Percentiles rank a stretch among this genome's conserved stretches.
Evolutionary conservation across 2,888 invertebrate genomes (phyloP).

Genomic region (Tigriopus californicus): DNA sequence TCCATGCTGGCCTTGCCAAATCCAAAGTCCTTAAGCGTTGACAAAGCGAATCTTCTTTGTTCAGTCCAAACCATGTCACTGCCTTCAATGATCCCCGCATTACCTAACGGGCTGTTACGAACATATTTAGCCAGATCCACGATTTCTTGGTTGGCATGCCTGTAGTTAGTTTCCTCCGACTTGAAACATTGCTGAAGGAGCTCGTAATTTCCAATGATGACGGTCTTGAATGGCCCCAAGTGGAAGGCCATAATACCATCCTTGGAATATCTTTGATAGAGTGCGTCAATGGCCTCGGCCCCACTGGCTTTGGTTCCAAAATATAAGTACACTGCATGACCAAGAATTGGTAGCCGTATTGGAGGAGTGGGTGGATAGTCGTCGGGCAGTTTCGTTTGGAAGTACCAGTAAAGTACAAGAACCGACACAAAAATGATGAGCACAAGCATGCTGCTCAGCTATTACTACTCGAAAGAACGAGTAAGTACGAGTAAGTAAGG

Average conservation of each 20-base stretch:
- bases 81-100: background rate
- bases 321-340: background rate
- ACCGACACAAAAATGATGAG: background rate
- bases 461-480: no score
- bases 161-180: background rate
- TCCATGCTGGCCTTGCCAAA: conserved; percentile 60
- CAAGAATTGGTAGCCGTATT: background rate
- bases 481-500: no score
- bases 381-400: background rate
- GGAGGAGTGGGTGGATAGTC: background rate
- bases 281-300: background rate
- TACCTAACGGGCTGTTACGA: background rate
- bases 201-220: background rate
- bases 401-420: background rate
- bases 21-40: conserved; percentile 60
- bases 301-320: background rate
- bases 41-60: conserved; percentile 52
- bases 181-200: background rate
- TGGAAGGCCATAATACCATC: background rate
- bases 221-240: background rate
- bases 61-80: conserved; percentile 43
- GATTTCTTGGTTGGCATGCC: background rate
- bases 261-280: background rate
- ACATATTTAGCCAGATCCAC: background rate
- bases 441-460: background rate